Evolutionary conservation across 2,797 vertebrate genomes (phyloP).

Genomic region (Clarias laeviceps): DNA sequence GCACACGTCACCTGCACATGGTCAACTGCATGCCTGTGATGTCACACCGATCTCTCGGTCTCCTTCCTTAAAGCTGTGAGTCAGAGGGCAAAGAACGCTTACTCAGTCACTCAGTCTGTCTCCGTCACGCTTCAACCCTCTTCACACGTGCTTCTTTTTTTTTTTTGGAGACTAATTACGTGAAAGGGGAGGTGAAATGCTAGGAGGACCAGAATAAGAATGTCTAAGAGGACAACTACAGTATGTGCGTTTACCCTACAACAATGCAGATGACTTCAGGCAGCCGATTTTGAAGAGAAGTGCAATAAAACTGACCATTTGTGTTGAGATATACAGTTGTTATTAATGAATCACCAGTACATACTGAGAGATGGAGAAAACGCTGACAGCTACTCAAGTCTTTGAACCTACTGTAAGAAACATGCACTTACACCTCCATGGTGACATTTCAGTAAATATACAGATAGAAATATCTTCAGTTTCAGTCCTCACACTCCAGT

Average conservation of each 20-base stretch:
- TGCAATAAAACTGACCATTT: background rate
- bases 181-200: background rate
- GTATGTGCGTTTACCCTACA: background rate
- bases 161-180: background rate
- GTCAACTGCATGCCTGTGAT: background rate
- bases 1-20: background rate
- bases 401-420: background rate
- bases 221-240: background rate
- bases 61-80: constrained; percentile 31
- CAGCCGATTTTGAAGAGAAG: background rate
- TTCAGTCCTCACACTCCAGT: background rate
- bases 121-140: background rate
- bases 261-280: background rate
- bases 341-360: background rate
- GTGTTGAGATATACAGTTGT: background rate
- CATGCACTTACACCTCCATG: background rate
- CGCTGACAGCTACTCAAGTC: background rate
- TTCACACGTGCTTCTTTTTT: background rate
- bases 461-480: background rate
- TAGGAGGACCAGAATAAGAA: background rate
- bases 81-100: constrained; percentile 28
- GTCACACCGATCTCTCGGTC: background rate
- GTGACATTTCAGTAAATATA: background rate
- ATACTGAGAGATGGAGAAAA: background rate
- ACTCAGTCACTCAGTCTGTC: constrained; percentile 24